A percentile compares a stretch with the other conserved stretches of the same genome.
phyloP scores from a whole-genome alignment of 2,113 vertebrate genomes.

The Cyanoliseus patagonus region DNA sequence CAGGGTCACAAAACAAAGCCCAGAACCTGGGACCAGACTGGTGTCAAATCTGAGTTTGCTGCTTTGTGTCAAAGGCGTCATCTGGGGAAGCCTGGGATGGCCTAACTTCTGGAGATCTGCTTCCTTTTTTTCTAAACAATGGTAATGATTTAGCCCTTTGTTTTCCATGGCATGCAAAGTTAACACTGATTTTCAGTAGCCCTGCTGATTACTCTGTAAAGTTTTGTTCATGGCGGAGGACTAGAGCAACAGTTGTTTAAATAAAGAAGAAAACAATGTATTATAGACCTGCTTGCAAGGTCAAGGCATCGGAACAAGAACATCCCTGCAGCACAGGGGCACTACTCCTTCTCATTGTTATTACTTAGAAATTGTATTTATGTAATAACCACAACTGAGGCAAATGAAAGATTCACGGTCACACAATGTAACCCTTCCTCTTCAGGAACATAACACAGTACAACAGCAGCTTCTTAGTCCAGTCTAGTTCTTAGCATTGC shows the following conservation, averaged over 20 bases:
- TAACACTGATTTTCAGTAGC: background rate
- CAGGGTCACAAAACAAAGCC: fast-evolving
- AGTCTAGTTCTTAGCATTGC: background rate
- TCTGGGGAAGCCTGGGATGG: background rate
- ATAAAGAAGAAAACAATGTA: background rate
- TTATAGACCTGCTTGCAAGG: background rate
- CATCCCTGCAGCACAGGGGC: background rate
- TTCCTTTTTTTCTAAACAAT: background rate
- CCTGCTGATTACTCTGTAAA: background rate
- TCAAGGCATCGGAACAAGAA: background rate
- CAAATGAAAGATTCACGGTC: background rate
- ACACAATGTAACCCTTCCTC: background rate
- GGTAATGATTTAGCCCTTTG: background rate
- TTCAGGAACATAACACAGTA: background rate
- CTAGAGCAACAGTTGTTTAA: background rate
- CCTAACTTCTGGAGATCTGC: background rate
- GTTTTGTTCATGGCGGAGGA: background rate
- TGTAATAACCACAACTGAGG: background rate
- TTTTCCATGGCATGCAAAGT: background rate
- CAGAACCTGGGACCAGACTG: background rate
- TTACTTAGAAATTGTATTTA: background rate
- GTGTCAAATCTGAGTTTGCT: background rate
- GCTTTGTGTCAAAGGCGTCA: background rate
- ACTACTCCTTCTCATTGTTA: background rate
- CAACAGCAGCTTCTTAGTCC: background rate